Evolutionary conservation across 2,888 invertebrate genomes (phyloP), one percentile per base, ranked within the genome.

Genomic region (Corythucha ciliata): DNA sequence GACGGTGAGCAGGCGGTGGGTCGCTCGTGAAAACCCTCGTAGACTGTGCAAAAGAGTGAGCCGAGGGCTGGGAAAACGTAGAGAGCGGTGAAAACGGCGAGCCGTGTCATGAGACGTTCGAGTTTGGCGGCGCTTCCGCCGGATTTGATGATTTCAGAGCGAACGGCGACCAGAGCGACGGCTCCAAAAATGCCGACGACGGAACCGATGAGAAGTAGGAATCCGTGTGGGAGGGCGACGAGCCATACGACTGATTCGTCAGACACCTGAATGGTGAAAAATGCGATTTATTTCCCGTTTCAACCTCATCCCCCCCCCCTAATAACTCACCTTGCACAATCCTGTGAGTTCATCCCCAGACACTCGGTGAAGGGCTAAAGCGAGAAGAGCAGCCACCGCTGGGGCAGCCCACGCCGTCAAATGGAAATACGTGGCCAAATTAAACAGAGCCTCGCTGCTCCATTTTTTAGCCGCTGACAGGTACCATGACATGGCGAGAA

Each of bases 381-480:
- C 83, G 4, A 83, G 83, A 52, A 89, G 85, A 14, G 90, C 86
- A 63, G 88, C 81, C 10, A 87, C 79, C 33, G 88, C 81, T 0
- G 91, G 89, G 61, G 87, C 77, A 53, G 86, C 86, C 91, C 92
- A 93, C 2, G 90, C 83, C 1, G 81, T 78, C 2, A 86, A 79
- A 69, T 92, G 92, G 58, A 91, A 80, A 63, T 89, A 82, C 16
- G 85, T 81, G 0, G 89, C 83, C 24, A 88, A 82, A 42, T 84
- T 80, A 68, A 89, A 89, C 47, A 92, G 76, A 2, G 90, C 89
- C 69, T 92, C 92, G 52, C 88, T 87, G 22, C 89, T 88, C 92
- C 92, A 92, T 66, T 91, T 89, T 66, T 89, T 83, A 37, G 87
- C 85, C 0, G 91, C 89, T 4, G 89, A 86, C 42, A 92, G 74